phyloP scores from a whole-genome alignment of 2,888 invertebrate genomes.

The Watsonalla binaria region DNA sequence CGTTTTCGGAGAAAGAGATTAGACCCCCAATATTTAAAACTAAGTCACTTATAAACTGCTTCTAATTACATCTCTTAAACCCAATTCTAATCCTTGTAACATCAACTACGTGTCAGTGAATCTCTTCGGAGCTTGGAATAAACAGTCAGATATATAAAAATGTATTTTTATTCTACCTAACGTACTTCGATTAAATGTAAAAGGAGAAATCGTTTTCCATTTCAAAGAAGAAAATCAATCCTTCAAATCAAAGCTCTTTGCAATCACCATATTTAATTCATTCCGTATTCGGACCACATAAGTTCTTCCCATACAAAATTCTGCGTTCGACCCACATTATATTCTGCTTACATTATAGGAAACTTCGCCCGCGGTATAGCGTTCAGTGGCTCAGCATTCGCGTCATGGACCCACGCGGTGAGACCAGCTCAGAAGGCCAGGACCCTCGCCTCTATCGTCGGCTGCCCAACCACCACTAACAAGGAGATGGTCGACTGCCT shows the following conservation, averaged over 20 bases:
- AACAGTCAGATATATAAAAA: too few species aligned
- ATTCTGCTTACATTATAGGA: constrained; percentile 38
- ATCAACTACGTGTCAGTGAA: too few species aligned
- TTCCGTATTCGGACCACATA: background rate
- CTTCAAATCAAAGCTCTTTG: background rate
- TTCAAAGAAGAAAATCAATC: too few species aligned
- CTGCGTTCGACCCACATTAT: background rate
- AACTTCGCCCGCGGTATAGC: constrained; percentile 82
- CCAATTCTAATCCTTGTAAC: too few species aligned
- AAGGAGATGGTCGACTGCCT: constrained; percentile 81
- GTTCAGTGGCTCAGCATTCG: constrained; percentile 83
- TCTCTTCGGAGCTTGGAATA: too few species aligned
- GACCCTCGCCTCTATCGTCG: constrained; percentile 78
- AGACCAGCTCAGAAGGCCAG: constrained; percentile 80
- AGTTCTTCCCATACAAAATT: background rate
- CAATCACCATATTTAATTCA: background rate
- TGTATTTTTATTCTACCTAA: too few species aligned
- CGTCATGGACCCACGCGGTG: constrained; percentile 79
- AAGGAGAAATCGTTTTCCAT: too few species aligned
- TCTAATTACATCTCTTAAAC: too few species aligned
- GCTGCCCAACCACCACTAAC: constrained; percentile 78
- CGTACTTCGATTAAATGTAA: too few species aligned
- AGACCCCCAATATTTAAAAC: too few species aligned
- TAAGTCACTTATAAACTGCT: too few species aligned
- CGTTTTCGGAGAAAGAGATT: too few species aligned